Base-by-base conservation (phyloP, 2,797 vertebrate species). In the Alauda arvensis region DNA sequence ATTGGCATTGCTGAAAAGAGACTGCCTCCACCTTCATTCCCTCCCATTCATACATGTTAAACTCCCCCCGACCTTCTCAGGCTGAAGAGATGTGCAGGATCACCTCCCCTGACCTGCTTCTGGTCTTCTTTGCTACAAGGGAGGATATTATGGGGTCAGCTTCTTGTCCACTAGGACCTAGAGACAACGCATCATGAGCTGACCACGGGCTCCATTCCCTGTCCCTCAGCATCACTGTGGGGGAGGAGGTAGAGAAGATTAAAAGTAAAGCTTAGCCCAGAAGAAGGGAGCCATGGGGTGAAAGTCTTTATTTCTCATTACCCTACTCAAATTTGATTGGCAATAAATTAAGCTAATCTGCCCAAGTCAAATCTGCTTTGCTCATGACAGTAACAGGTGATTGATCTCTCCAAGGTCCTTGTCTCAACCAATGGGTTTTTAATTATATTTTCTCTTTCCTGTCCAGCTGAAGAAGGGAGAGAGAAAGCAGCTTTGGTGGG, bases 341-440 rank as follows among this genome's bases (percentile, higher is more conserved):
- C 42, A 55, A 43, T 49, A 34, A 40, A 63, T 19, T 51, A 25
- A 55, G 42, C 6, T 65, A 42, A 46, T 14, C 18, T 57, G 15
- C 25, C 25, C 13, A 46, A 46, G 12, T 12, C 13, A 18, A 52
- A 25, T 31, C 28, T 42, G 13, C 25, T 82, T 77, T 59, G 12
- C 9, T 46, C 3, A 1, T 23, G 23, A 34, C 0, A 0, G 18
- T 34, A 39, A 43, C 0, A 8, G 4, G 3, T 26, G 20, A 63
- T 14, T 28, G 56, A 43, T 45, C 18, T 43, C 11, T 53, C n/a
- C n/a, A 21, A 6, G 6, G n/a, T 25, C 25, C 18, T 86, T 43
- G 25, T 39, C 28, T 56, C 3, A 26, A 4, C 15, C 3, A 8
- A 16, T 3, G 2, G 8, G 14, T 14, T 33, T 63, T 46, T 2